Evolutionary conservation across 2,113 vertebrate genomes (phyloP), one percentile per base, ranked within the genome.

Genomic region (Tyrannus savana): DNA sequence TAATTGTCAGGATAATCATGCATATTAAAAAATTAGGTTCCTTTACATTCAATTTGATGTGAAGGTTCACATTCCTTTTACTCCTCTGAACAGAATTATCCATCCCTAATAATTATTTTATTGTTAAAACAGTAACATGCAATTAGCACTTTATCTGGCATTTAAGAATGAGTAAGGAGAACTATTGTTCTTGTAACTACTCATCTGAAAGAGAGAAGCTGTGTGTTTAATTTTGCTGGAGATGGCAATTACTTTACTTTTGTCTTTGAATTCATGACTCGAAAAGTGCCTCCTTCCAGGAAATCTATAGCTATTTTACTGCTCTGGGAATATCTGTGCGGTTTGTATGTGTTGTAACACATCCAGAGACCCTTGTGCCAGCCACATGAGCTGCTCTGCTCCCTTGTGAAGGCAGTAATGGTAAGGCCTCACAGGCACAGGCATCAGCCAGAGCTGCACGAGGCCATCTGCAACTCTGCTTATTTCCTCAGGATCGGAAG

Each of bases 111-210:
- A 95, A 93, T 91, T 96, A 87, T 80, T 90, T 96, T 93, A 86
- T 92, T 69, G 88, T 94, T 93, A 87, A 78, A 95, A 71, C 39
- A 67, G 72, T 86, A 89, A 95, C 78, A 80, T 95, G 84, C 82
- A 96, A 94, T 97, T 96, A 96, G 60, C 64, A 67, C 83, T 83
- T 88, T 80, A 80, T 92, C 90, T 88, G 64, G 79, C 67, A 63
- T 89, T 93, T 83, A 77, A 86, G 82, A 91, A 85, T 50, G 68
- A 84, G 35, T 63, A 87, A 86, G 84, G 75, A 83, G 72, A 93
- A 13, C 78, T 68, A 90, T 90, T 96, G 90, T 94, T 95, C 93
- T 76, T 80, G 9, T 73, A 87, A 83, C 62, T 62, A 37, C 33
- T 50, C 55, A 31, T 47, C 62, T 74, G 90, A 63, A 89, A 79